Percentiles rank a stretch among this genome's conserved stretches.
These are phyloP conservation scores for Hycleus cichorii DNA, from an alignment of 1,140 invertebrate genomes.

Conservation along the genomic window DNA sequence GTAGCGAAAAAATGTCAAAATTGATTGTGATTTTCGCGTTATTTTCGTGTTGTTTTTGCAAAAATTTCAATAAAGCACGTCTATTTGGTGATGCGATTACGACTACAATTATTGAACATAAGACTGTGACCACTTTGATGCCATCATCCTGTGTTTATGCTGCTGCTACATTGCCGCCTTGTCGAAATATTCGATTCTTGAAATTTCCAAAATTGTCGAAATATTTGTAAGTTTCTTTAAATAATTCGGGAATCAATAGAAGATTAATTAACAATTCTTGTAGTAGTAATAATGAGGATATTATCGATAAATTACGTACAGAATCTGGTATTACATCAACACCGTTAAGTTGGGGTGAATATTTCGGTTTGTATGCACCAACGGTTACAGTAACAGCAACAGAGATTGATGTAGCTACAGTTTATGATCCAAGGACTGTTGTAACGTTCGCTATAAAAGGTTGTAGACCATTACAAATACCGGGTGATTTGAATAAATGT, in stretches of 20 bases:
- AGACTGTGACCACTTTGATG: conserved; percentile 26
- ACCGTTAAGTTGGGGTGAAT: conserved; percentile 33
- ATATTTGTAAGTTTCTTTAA: conserved; percentile 14
- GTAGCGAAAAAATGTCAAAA: too few relatives aligned
- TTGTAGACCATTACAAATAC: conserved; percentile 27
- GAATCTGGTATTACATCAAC: conserved; percentile 18
- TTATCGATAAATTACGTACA: conserved; percentile 2
- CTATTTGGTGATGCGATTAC: conserved; percentile 23
- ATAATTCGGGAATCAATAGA: not conserved
- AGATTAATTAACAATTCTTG: not conserved
- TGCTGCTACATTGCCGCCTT: conserved; percentile 31
- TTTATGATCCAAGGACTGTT: conserved; percentile 29
- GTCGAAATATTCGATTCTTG: conserved; percentile 32
- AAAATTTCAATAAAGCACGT: not conserved
- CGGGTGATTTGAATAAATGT: conserved; percentile 25
- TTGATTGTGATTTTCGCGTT: too few relatives aligned
- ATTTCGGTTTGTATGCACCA: conserved; percentile 32
- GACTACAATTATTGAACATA: conserved; percentile 24
- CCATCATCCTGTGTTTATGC: conserved; percentile 36
- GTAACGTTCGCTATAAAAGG: conserved; percentile 37
- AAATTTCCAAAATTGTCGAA: conserved; percentile 26
- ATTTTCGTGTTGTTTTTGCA: too few relatives aligned
- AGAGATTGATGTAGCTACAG: conserved; percentile 28
- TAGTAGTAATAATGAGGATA: not conserved
- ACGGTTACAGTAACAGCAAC: conserved; percentile 32